Evolutionary conservation across 1,140 invertebrate species (phyloP).

Genomic region (Bombus sibiricus): DNA sequence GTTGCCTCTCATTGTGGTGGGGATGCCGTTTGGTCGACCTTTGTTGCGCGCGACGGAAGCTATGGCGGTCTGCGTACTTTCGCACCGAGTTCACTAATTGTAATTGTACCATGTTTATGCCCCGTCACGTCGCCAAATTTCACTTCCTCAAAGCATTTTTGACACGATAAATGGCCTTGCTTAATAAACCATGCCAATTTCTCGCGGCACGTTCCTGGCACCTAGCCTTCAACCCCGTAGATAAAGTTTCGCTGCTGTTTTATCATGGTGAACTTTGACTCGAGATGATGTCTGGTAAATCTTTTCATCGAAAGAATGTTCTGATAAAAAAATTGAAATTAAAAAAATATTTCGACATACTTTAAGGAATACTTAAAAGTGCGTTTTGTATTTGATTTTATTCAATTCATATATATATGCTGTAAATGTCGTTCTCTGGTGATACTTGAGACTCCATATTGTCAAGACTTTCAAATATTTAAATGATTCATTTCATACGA

Average conservation of each 20-base stretch:
- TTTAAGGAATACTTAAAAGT: background rate
- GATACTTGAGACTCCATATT: background rate
- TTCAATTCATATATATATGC: background rate
- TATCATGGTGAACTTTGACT: no score
- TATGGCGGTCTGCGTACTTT: background rate
- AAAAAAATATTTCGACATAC: background rate
- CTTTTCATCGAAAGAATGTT: background rate
- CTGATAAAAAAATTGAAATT: background rate
- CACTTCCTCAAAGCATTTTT: background rate
- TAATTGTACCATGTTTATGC: background rate
- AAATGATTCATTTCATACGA: background rate
- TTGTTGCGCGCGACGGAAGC: slow-evolving; percentile 56
- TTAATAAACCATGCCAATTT: background rate
- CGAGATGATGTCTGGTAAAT: background rate
- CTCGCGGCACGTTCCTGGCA: no score
- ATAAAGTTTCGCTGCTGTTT: background rate
- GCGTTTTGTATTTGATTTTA: background rate
- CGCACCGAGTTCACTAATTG: slow-evolving; percentile 21
- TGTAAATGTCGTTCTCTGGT: background rate
- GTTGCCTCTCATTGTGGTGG: slow-evolving; percentile 37
- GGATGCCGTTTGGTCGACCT: slow-evolving; percentile 60
- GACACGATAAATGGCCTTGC: background rate
- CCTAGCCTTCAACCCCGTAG: background rate
- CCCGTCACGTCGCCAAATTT: background rate
- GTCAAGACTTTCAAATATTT: background rate